phyloP scores from a whole-genome alignment of 2,113 vertebrate genomes.

The Camelus bactrianus region DNA sequence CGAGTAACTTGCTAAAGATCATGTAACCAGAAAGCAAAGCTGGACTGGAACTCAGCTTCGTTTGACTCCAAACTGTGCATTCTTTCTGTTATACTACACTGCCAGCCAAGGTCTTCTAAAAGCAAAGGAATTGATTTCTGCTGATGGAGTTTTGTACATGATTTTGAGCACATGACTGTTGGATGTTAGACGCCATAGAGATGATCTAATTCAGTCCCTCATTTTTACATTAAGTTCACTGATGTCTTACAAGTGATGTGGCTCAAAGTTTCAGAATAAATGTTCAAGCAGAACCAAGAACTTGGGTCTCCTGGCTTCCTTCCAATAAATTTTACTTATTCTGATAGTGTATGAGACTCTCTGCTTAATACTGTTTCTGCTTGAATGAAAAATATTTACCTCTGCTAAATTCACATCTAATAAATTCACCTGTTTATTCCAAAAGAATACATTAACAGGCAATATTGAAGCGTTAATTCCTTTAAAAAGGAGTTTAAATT shows the following conservation, averaged over 20 bases:
- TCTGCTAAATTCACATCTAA: constrained; percentile 17
- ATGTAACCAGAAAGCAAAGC: not conserved
- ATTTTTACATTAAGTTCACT: not conserved
- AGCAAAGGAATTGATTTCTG: not conserved
- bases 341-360: not conserved
- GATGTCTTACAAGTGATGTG: not conserved
- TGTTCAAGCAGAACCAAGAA: not conserved
- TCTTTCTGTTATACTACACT: not conserved
- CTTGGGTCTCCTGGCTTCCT: not conserved
- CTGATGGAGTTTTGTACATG: not conserved
- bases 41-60: not conserved
- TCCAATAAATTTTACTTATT: not conserved
- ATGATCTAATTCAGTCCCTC: not conserved
- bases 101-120: not conserved
- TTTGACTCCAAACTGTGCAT: not conserved
- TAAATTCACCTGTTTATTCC: constrained; percentile 42
- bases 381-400: not conserved
- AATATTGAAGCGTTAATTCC: not conserved
- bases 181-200: not conserved
- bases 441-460: not conserved
- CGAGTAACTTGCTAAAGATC: not conserved
- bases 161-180: not conserved
- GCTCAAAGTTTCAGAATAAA: not conserved
- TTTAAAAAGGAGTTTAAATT: constrained; percentile 20
- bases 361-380: not conserved